These are phyloP conservation scores for Catharus minimus DNA, from an alignment of 2,113 vertebrate genomes.

Conservation along the genomic window DNA sequence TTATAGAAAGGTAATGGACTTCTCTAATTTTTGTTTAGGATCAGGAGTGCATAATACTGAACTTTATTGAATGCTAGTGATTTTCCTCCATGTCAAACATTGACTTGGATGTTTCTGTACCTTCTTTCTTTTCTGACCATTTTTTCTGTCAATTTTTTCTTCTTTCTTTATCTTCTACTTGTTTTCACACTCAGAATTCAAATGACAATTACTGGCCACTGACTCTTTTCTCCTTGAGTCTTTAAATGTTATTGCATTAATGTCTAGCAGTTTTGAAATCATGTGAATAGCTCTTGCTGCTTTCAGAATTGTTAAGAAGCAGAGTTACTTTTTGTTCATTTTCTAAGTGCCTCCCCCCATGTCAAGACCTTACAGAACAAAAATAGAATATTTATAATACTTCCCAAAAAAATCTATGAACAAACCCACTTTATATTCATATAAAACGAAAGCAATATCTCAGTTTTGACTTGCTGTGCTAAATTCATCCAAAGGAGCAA, in stretches of 20 bases:
- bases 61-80: not conserved
- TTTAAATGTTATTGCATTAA: not conserved
- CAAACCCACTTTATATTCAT: not conserved
- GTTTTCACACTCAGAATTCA: not conserved
- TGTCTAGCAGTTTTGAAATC: not conserved
- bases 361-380: not conserved
- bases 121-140: not conserved
- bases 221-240: not conserved
- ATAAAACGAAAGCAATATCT: conserved; percentile 11
- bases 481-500: conserved; percentile 4
- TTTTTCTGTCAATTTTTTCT: not conserved
- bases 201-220: not conserved
- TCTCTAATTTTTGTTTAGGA: not conserved
- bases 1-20: not conserved
- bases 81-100: not conserved
- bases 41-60: not conserved
- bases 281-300: not conserved
- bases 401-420: not conserved
- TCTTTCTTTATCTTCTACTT: not conserved
- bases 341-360: not conserved
- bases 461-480: not conserved
- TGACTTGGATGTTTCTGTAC: not conserved
- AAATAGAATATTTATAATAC: not conserved
- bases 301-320: not conserved
- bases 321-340: not conserved